A percentile compares a stretch with the other conserved stretches of the same genome.
These are phyloP conservation scores for Sipha flava DNA, from an alignment of 1,140 invertebrate genomes.

Conservation along the genomic window DNA sequence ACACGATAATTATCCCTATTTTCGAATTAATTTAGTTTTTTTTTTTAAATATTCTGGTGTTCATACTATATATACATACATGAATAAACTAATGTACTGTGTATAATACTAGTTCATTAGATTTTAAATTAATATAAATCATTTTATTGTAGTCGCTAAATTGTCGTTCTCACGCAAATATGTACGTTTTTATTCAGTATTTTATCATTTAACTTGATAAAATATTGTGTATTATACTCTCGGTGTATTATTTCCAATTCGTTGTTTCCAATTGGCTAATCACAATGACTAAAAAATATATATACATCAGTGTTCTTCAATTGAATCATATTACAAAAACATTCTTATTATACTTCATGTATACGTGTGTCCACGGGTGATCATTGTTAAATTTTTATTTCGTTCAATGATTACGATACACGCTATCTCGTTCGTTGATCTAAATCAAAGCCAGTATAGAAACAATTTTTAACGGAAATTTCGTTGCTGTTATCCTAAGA, in stretches of 20 bases:
- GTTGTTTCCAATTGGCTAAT: slow-evolving; percentile 15
- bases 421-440: neutral
- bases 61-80: too few relatives aligned
- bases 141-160: neutral
- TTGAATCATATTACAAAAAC: neutral
- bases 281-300: neutral
- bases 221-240: neutral
- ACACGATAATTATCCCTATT: too few relatives aligned
- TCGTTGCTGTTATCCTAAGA: neutral
- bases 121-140: slow-evolving; percentile 6
- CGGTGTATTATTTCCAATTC: slow-evolving; percentile 15
- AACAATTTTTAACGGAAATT: slow-evolving; percentile 1
- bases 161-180: neutral
- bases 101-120: too few relatives aligned
- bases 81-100: too few relatives aligned
- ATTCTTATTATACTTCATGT: neutral
- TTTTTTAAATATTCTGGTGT: too few relatives aligned
- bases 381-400: neutral
- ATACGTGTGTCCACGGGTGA: neutral
- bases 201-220: neutral
- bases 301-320: neutral
- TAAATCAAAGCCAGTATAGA: neutral
- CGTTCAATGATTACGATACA: neutral
- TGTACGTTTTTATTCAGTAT: neutral
- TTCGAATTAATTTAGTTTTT: too few relatives aligned